Evolutionary conservation across 2,888 invertebrate species (phyloP), one percentile per base, ranked within the genome.

Genomic region (Sarcophaga caerulescens): DNA sequence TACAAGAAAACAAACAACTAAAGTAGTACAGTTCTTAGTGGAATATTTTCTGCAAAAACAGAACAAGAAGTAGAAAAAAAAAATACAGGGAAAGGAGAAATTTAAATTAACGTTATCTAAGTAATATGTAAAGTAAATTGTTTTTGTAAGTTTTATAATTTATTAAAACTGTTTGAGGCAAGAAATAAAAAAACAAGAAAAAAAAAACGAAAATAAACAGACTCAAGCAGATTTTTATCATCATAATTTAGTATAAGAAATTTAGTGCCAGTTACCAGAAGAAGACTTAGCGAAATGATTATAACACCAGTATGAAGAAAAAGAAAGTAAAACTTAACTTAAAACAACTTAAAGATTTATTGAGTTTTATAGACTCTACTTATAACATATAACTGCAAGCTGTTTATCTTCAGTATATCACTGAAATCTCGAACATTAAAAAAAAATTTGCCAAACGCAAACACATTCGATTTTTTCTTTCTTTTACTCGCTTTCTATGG

Each of bases 51-150:
- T 23, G 2, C 23, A 35, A 4, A 23, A 21, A 25, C 2, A 10
- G 3, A 10, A 35, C 35, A 35, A 35, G 2, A 35, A 35, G 10
- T 52, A 52, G 17, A 52, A 52, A 14, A 52, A 52, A 52, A 52
- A 52, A 47, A 14, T 14, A 52, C 52, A 52, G 4, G 17, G 14
- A 52, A 52, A 52, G 17, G 52, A 81, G 52, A 82, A 63, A 66
- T 45, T 63, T 84, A 74, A 84, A 74, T 84, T 84, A 62, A 74
- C 63, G 14, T 84, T 78, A 83, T 83, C 81, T 76, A 12, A 44
- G 71, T 75, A 74, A 84, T 65, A 63, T 60, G 47, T 35, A 81
- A 71, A 85, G 66, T 73, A 68, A 63, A 71, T 60, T 81, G 45
- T 81, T 85, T 81, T 14, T 35, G 8, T 68, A 17, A 52, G 47